Conservation (phyloP, 2,797 vertebrate genomes). For the Gephyroberyx darwinii region DNA sequence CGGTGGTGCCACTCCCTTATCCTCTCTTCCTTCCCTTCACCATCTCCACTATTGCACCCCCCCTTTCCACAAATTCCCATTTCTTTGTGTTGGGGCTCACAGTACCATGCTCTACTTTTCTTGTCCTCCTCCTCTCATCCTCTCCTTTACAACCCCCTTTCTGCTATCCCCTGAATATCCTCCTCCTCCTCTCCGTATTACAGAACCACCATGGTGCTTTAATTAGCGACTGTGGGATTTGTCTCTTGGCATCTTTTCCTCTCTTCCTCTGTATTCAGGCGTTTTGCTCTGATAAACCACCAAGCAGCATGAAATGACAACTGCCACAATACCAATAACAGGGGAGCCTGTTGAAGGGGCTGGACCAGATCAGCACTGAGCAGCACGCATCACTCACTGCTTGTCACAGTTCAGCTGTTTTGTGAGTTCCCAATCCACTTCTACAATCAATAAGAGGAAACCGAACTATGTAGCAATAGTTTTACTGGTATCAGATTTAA, state of each 20-base stretch:
- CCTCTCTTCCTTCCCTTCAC: background rate
- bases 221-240: slow-evolving; percentile 71
- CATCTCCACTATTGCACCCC: background rate
- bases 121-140: background rate
- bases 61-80: background rate
- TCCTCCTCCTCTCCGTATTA: slow-evolving; percentile 44
- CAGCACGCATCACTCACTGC: background rate
- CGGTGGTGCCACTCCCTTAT: background rate
- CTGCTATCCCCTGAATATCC: background rate
- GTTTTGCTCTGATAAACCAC: slow-evolving; percentile 46
- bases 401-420: background rate
- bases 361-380: slow-evolving; percentile 7
- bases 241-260: slow-evolving; percentile 66
- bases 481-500: no score
- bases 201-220: slow-evolving; percentile 60
- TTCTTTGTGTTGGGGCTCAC: background rate
- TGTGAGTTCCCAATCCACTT: background rate
- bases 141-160: background rate
- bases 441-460: background rate
- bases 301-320: slow-evolving; percentile 41
- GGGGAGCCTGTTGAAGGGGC: background rate
- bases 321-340: slow-evolving; percentile 15
- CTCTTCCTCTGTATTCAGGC: slow-evolving; percentile 37
- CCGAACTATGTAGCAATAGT: background rate
- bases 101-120: background rate